Evolutionary conservation across 2,113 vertebrate species (phyloP).

Genomic region (Vidua macroura): DNA sequence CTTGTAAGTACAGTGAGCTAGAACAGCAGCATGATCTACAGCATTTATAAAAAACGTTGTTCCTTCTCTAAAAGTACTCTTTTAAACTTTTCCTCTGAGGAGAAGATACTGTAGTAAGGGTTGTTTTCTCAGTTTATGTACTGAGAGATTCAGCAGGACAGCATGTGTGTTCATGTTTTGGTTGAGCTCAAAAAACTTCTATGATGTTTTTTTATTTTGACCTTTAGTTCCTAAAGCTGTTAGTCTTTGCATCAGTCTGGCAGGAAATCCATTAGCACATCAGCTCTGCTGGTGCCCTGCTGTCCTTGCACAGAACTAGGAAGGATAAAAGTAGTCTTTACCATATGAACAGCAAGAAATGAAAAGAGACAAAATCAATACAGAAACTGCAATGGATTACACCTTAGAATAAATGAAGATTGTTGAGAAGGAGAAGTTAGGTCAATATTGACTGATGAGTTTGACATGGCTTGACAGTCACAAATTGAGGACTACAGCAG

Average conservation of each 20-base stretch:
- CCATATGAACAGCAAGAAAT: background rate
- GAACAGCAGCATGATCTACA: background rate
- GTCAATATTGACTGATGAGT: slow-evolving; percentile 3
- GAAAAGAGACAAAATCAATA: slow-evolving; percentile 49
- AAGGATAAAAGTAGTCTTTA: slow-evolving; percentile 39
- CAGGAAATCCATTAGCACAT: slow-evolving; percentile 33
- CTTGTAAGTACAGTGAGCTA: slow-evolving; percentile 77
- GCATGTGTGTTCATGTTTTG: background rate
- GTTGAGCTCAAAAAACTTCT: background rate
- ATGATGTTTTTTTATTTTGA: background rate
- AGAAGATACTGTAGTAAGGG: background rate
- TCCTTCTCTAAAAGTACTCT: background rate
- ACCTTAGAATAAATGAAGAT: background rate
- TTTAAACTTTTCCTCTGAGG: background rate
- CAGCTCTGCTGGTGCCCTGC: background rate
- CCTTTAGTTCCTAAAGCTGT: slow-evolving; percentile 8
- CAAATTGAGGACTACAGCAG: background rate
- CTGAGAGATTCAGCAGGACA: background rate
- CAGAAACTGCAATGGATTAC: background rate
- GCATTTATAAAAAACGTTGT: background rate
- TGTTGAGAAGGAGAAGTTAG: background rate
- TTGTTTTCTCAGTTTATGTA: background rate
- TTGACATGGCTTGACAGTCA: background rate
- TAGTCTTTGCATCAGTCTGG: background rate
- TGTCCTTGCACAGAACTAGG: slow-evolving; percentile 37